Conservation (phyloP, 2,797 vertebrate genomes). For the Erethizon dorsatum region DNA sequence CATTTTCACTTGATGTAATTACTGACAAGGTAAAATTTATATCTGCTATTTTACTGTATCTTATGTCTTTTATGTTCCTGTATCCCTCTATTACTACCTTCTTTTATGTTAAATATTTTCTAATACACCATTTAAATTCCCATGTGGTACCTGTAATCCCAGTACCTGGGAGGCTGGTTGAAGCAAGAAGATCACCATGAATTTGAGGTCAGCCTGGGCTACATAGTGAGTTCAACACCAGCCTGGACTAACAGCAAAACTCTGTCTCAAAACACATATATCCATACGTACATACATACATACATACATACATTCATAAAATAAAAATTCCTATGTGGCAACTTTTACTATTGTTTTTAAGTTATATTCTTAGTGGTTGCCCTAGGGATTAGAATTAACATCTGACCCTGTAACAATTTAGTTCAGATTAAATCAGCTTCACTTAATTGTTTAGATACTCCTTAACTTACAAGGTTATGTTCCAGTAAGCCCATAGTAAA, state of each 20-base stretch:
- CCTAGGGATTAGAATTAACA: conserved; percentile 24
- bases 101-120: conserved; percentile 8
- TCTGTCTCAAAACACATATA: neutral
- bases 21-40: neutral
- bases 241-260: neutral
- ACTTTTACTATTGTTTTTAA: neutral
- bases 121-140: neutral
- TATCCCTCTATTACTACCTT: neutral
- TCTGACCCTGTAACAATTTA: neutral
- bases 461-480: neutral
- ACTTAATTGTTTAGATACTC: conserved; percentile 2
- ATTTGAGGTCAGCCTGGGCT: neutral
- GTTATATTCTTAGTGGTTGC: neutral
- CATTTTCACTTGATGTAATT: conserved; percentile 49
- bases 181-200: neutral
- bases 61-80: conserved; percentile 6
- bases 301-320: neutral
- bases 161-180: neutral
- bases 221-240: neutral
- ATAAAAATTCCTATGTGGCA: neutral
- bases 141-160: neutral
- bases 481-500: neutral
- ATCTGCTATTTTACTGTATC: neutral
- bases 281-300: neutral
- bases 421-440: neutral